Base-by-base conservation (phyloP, 2,797 vertebrate species). In the Mormyrus hasselquistii region DNA sequence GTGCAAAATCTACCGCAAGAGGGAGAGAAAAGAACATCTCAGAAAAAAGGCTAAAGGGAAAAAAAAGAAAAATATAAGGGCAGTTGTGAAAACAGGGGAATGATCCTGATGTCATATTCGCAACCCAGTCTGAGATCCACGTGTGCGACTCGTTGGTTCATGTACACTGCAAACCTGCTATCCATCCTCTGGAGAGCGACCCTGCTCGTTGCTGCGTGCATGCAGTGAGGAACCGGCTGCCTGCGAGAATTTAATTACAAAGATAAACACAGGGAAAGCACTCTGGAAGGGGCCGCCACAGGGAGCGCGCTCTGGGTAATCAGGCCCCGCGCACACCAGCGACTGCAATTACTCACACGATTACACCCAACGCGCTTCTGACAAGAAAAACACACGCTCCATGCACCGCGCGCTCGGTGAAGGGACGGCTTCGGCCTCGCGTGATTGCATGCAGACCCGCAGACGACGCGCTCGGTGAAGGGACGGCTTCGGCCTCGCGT, bases 1-100 rank as follows among this genome's bases (percentile, higher is more conserved):
- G 97, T 98, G 95, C 98, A 99, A 93, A 99, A 97, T 93, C 98
- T 97, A 94, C 10, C 62, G 34, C 62, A 69, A 76, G 29, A 76
- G 53, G 50, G 52, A 41, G 88, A 41, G 29, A 47, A 55, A 16
- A 34, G 55, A 53, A 65, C 41, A 69, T 22, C 62, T 69, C 62
- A 69, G 25, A 53, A 69, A 25, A 69, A 69, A 49, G n/a, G 9
- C 8, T 41, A 4, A n/a, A 41, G 29, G 4, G 34, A 38, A 19
- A 59, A 4, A 14, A 44, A 9, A 29, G 16, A 29, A 79, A 79
- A 79, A 44, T 19, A 65, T 7, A 25, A 44, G 22, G 10, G 41
- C 22, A 84, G 38, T 50, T 57, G 41, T 49, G 38, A 34, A 83
- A 62, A 65, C 1, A 41, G 69, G 29, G 52, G 19, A 19, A 44